phyloP scores from a whole-genome alignment of 2,797 vertebrate species.

The Anguilla obscura region DNA sequence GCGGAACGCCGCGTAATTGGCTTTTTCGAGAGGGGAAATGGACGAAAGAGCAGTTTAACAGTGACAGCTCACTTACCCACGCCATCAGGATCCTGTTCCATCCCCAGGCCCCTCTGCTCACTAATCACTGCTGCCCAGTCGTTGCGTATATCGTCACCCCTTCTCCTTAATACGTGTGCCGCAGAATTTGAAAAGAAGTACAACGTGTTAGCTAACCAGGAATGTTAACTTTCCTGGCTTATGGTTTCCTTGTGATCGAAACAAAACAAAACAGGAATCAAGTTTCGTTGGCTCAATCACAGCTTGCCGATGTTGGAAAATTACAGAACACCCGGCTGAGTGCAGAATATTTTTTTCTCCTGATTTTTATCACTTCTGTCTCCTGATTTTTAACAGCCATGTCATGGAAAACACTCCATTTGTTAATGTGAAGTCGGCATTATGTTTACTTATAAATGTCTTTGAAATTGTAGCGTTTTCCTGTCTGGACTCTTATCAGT shows the following conservation, averaged over 20 bases:
- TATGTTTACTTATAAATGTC: not conserved
- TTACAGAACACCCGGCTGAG: not conserved
- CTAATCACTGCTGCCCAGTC: not conserved
- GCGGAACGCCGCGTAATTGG: constrained; percentile 11
- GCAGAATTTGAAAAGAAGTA: not conserved
- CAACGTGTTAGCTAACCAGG: not conserved
- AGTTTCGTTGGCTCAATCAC: not conserved
- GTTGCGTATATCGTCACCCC: not conserved
- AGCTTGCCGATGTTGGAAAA: not conserved
- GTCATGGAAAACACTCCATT: not conserved
- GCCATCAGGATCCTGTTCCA: not conserved
- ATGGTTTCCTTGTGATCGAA: not conserved
- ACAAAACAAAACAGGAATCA: not conserved
- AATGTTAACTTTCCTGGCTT: not conserved
- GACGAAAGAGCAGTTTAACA: no score
- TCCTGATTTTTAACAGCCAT: not conserved
- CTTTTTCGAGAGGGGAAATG: not conserved
- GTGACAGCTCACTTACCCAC: not conserved
- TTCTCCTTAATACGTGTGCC: not conserved
- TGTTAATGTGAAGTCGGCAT: not conserved
- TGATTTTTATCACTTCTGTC: not conserved
- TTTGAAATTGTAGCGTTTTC: not conserved
- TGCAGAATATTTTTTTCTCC: not conserved
- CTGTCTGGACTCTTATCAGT: not conserved
- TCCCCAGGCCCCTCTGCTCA: not conserved